Base-by-base conservation (phyloP, 2,113 vertebrate species). In the Alouatta palliata region DNA sequence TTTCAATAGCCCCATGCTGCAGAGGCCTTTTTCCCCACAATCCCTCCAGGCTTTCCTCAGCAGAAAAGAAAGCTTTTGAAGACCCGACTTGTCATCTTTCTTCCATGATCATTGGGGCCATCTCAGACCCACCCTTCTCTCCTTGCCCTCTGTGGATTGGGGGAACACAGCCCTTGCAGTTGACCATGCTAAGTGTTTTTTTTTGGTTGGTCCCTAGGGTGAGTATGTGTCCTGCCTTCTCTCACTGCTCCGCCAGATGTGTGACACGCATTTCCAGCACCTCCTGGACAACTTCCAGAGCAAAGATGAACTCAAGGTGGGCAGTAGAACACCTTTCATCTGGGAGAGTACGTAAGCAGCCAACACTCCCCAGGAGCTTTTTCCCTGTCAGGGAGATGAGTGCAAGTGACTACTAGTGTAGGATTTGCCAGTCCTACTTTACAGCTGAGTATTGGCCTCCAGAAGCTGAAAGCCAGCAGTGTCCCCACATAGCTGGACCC, bases 161-260 rank as follows among this genome's bases (percentile, higher is more conserved):
- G 75, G 82, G 56, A 82, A 12, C 5, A 58, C 32, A 70, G 27
- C 87, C 37, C 93, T 43, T 91, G n/a, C 91, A 85, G 89, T 66
- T 73, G 75, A 30, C 86, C 91, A 35, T 90, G 37, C 96, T 92
- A 97, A 98, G 88, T 87, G 66, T 64, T 89, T 98, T 64, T 64
- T 98, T 98, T 97, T 10, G 97, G 95, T 97, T 98, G 80, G 49
- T 98, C 98, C 97, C 14, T 98, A 99, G 99, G 99, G 99, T 17
- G 99, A 99, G 96, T 99, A 99, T 43, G 99, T 99, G 96, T 99
- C 99, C 97, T 99, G 99, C 98, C 99, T 99, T 94, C 98, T 99
- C 96, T 99, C 99, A 70, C 98, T 99, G 86, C 99, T 99, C 76
- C 99, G 99, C 80, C 99, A 99, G 98, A 99, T 99, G 99, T 99